Evolutionary conservation across 2,888 invertebrate genomes (phyloP).

Genomic region (Drosophila subquinaria): DNA sequence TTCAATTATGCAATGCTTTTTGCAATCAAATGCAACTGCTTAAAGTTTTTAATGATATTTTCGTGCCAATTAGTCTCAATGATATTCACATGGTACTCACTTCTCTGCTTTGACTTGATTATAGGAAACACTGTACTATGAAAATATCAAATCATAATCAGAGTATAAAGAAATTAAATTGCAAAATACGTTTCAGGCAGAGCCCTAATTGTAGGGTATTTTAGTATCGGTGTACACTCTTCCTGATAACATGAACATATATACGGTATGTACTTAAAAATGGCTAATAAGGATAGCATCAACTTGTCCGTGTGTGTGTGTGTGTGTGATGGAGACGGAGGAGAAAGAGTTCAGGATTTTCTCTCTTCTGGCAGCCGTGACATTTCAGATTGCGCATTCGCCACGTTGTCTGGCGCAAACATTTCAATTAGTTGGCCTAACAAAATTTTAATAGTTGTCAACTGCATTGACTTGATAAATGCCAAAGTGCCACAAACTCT

Average conservation of each 20-base stretch:
- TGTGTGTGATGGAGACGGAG: neutral
- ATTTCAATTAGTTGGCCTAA: constrained; percentile 69
- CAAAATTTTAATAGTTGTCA: constrained; percentile 71
- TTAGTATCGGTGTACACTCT: neutral
- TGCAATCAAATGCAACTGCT: constrained; percentile 3
- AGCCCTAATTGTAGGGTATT: neutral
- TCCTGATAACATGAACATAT: neutral
- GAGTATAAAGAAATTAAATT: no score
- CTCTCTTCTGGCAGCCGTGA: constrained; percentile 27
- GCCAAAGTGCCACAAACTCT: constrained; percentile 67
- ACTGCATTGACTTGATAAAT: constrained; percentile 70
- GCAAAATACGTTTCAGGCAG: no score
- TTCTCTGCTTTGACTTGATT: neutral
- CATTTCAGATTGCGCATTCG: constrained; percentile 48
- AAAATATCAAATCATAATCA: no score
- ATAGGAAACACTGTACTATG: no score
- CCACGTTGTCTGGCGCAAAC: constrained; percentile 51
- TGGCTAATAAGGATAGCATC: constrained; percentile 6
- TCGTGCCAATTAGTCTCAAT: neutral
- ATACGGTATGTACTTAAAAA: neutral
- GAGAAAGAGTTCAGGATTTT: neutral
- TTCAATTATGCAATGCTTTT: neutral
- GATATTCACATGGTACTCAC: no score
- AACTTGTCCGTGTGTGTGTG: neutral
- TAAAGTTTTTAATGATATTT: neutral